These are phyloP conservation scores for Drosophila ambigua DNA, from an alignment of 1,140 invertebrate species.

Conservation along the genomic window DNA sequence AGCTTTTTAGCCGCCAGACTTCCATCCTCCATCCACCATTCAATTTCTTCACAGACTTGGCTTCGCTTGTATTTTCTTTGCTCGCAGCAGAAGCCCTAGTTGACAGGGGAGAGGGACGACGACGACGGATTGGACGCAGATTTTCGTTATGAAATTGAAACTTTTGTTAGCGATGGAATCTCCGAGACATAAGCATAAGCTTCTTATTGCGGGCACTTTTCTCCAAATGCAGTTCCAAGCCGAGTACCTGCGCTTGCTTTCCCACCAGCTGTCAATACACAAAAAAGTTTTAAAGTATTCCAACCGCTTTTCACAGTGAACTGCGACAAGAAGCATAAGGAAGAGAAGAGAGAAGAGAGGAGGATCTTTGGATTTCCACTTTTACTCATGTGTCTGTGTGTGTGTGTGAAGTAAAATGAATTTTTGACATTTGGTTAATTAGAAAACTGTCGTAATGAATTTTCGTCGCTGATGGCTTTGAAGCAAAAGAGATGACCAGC, in stretches of 20 bases:
- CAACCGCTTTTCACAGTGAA: conserved; percentile 32
- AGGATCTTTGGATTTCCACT: conserved; percentile 50
- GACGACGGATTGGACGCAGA: background rate
- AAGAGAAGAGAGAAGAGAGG: conserved; percentile 20
- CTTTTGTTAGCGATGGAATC: no score
- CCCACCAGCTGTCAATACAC: conserved; percentile 56
- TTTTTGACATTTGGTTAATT: conserved; percentile 63
- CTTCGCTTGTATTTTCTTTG: conserved; percentile 15
- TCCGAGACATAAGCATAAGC: conserved; percentile 20
- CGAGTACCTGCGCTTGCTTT: conserved; percentile 36
- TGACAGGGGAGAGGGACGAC: conserved; percentile 13
- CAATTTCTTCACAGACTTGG: conserved; percentile 21
- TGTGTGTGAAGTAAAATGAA: conserved; percentile 26
- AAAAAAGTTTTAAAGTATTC: conserved; percentile 18
- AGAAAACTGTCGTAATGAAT: conserved; percentile 64
- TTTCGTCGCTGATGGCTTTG: conserved; percentile 36
- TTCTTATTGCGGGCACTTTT: conserved; percentile 25
- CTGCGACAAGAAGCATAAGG: background rate
- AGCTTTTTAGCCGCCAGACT: conserved; percentile 36
- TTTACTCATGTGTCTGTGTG: conserved; percentile 33
- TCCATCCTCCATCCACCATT: background rate
- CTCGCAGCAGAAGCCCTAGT: conserved; percentile 13
- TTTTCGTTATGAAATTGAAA: no score
- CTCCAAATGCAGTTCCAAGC: conserved; percentile 23
- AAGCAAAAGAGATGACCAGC: background rate